These are phyloP conservation scores for Leucophenga varia DNA, from an alignment of 1,140 invertebrate species.

Conservation along the genomic window DNA sequence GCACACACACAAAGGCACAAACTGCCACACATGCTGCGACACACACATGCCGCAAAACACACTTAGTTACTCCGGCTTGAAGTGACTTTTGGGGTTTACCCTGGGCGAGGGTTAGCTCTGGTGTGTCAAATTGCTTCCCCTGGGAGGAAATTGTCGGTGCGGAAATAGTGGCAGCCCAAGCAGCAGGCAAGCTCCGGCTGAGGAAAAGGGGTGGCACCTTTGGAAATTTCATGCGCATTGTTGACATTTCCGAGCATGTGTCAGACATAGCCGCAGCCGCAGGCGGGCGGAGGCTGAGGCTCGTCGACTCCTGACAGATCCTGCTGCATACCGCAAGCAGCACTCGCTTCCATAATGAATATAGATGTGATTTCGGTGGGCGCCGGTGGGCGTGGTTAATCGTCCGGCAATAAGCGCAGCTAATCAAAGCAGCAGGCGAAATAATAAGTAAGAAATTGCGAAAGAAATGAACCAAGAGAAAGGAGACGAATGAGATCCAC, in stretches of 20 bases:
- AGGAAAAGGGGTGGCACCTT: conserved; percentile 24
- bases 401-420: conserved; percentile 43
- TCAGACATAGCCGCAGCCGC: conserved; percentile 17
- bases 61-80: conserved; percentile 25
- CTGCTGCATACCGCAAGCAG: conserved; percentile 6
- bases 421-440: conserved; percentile 51
- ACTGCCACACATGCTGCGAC: neutral
- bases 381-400: conserved; percentile 47
- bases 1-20: conserved; percentile 6
- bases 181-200: neutral
- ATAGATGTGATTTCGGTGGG: conserved; percentile 45
- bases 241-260: conserved; percentile 50
- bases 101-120: conserved; percentile 13
- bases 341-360: conserved; percentile 45
- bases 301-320: conserved; percentile 10
- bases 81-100: conserved; percentile 26
- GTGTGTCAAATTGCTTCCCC: conserved; percentile 54
- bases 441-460: conserved; percentile 32
- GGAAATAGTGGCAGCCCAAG: conserved; percentile 24
- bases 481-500: conserved; percentile 7
- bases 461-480: conserved; percentile 11
- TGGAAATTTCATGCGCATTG: conserved; percentile 52
- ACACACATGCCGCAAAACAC: conserved; percentile 23
- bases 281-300: conserved; percentile 19
- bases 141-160: conserved; percentile 42